Evolutionary conservation across 2,797 vertebrate species (phyloP).

Genomic region (Clarias platycephalus): DNA sequence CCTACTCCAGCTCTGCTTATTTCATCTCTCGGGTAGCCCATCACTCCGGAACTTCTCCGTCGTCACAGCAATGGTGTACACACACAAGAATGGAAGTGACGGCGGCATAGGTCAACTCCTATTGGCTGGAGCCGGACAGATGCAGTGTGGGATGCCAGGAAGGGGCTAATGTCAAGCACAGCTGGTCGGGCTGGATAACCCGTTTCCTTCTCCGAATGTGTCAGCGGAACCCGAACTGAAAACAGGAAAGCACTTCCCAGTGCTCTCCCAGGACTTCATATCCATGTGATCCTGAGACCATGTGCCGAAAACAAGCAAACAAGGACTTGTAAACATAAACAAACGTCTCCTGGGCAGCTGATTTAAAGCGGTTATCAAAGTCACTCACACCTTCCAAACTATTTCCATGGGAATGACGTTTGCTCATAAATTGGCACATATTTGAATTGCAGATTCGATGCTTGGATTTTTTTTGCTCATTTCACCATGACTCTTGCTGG

Average conservation of each 20-base stretch:
- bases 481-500: neutral
- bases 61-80: constrained; percentile 55
- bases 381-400: constrained; percentile 41
- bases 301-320: constrained; percentile 33
- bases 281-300: constrained; percentile 47
- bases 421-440: constrained; percentile 24
- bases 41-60: constrained; percentile 54
- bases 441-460: constrained; percentile 27
- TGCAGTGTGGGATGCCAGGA: constrained; percentile 56
- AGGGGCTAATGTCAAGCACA: constrained; percentile 58
- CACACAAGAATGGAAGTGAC: constrained; percentile 59
- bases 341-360: constrained; percentile 45
- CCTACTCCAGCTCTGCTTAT: constrained; percentile 54
- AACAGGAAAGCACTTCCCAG: constrained; percentile 62
- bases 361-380: constrained; percentile 46
- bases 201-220: constrained; percentile 58
- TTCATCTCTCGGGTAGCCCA: constrained; percentile 50
- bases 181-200: constrained; percentile 60
- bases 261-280: constrained; percentile 54
- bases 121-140: constrained; percentile 56
- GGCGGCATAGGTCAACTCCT: constrained; percentile 54
- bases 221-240: constrained; percentile 56
- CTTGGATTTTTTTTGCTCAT: constrained; percentile 10
- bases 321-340: constrained; percentile 52
- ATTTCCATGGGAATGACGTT: constrained; percentile 29